These are phyloP conservation scores for Lasioglossum morio DNA, from an alignment of 2,888 invertebrate genomes.

Conservation along the genomic window DNA sequence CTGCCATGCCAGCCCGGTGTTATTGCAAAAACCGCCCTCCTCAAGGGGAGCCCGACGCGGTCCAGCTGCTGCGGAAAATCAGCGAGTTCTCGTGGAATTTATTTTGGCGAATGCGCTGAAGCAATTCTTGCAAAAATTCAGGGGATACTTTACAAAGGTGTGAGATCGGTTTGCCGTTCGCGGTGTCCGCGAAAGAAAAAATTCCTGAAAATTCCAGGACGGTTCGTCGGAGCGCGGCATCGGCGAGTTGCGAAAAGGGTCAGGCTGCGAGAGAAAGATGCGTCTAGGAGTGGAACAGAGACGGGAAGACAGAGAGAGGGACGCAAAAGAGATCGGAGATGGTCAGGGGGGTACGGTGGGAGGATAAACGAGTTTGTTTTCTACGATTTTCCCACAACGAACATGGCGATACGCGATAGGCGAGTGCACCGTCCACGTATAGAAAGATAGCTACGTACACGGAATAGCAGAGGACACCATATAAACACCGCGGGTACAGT, in stretches of 20 bases:
- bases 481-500: conserved; percentile 82
- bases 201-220: conserved; percentile 43
- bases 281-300: background rate
- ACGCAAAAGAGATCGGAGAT: conserved; percentile 46
- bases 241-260: conserved; percentile 39
- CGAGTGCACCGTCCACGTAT: conserved; percentile 67
- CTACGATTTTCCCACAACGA: conserved; percentile 83
- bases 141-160: too few species aligned
- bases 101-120: background rate
- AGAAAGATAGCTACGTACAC: conserved; percentile 76
- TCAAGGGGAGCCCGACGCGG: background rate
- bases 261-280: conserved; percentile 16
- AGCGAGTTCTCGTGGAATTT: background rate
- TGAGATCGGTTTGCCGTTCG: background rate
- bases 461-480: conserved; percentile 82
- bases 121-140: background rate
- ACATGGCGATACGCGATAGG: conserved; percentile 79
- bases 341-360: conserved; percentile 51
- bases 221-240: background rate
- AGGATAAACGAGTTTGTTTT: conserved; percentile 81
- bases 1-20: background rate
- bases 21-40: background rate
- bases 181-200: conserved; percentile 10
- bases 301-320: conserved; percentile 8
- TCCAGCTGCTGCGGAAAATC: background rate